These are phyloP conservation scores for Uria lomvia DNA, from an alignment of 2,113 vertebrate species.

Conservation along the genomic window DNA sequence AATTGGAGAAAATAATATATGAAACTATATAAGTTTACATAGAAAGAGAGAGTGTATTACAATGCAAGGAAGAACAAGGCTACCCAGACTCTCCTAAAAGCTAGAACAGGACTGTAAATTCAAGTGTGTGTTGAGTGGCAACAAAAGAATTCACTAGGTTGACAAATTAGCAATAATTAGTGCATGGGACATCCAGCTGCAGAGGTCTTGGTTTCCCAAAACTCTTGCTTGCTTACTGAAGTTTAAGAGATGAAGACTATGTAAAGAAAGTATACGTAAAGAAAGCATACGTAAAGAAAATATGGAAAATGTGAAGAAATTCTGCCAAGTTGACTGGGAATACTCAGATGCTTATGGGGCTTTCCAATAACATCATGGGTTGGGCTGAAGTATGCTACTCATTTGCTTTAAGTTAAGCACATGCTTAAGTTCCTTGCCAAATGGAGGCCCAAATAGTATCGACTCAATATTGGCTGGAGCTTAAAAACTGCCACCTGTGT, in stretches of 20 bases:
- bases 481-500: not conserved
- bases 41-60: not conserved
- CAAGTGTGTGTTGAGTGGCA: not conserved
- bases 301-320: not conserved
- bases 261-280: not conserved
- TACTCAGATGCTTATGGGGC: not conserved
- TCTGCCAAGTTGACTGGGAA: not conserved
- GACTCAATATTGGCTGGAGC: not conserved
- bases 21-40: not conserved
- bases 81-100: not conserved
- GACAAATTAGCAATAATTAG: not conserved
- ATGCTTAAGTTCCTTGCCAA: not conserved
- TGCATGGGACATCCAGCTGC: not conserved
- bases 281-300: not conserved
- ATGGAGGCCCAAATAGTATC: not conserved
- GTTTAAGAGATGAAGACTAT: not conserved
- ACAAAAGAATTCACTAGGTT: not conserved
- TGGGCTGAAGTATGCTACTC: not conserved
- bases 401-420: not conserved
- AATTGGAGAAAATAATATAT: not conserved
- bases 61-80: not conserved
- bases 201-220: not conserved
- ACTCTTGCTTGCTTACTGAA: not conserved
- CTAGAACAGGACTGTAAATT: not conserved
- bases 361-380: not conserved